Conservation (phyloP, 2,113 vertebrate genomes). For the Xyrauchen texanus region DNA sequence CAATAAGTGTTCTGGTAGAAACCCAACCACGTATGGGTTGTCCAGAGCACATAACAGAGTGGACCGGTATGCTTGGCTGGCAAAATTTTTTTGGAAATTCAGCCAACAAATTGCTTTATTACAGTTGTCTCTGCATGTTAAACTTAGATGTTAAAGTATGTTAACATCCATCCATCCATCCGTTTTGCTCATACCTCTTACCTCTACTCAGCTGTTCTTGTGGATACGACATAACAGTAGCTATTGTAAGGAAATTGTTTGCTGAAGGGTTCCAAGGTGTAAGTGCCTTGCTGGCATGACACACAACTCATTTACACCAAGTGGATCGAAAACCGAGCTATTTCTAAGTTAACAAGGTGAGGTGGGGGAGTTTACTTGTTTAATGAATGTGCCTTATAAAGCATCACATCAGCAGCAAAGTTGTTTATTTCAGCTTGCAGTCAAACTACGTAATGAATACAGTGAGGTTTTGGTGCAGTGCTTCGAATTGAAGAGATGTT, state of each 20-base stretch:
- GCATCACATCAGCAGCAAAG: background rate
- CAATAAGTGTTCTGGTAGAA: too few relatives aligned
- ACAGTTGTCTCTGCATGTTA: too few relatives aligned
- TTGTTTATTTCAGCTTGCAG: slow-evolving; percentile 10
- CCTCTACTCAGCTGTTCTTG: too few relatives aligned
- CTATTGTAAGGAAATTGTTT: background rate
- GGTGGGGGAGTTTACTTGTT: background rate
- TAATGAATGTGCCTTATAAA: slow-evolving; percentile 19
- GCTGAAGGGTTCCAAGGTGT: background rate
- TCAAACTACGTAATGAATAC: slow-evolving; percentile 24
- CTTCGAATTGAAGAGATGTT: slow-evolving; percentile 18
- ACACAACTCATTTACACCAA: slow-evolving; percentile 47
- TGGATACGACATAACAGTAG: background rate
- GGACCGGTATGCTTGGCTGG: too few relatives aligned
- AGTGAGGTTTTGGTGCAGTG: background rate
- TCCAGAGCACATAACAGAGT: too few relatives aligned
- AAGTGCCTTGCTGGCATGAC: slow-evolving; percentile 43
- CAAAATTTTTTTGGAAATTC: too few relatives aligned
- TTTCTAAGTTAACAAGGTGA: background rate
- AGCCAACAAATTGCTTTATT: too few relatives aligned
- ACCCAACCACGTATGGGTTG: too few relatives aligned
- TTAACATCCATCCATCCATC: too few relatives aligned
- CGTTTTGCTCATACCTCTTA: too few relatives aligned
- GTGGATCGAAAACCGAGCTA: background rate
- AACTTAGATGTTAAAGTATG: too few relatives aligned